Conservation (phyloP, 2,113 vertebrate genomes). For the Halichoeres trimaculatus region DNA sequence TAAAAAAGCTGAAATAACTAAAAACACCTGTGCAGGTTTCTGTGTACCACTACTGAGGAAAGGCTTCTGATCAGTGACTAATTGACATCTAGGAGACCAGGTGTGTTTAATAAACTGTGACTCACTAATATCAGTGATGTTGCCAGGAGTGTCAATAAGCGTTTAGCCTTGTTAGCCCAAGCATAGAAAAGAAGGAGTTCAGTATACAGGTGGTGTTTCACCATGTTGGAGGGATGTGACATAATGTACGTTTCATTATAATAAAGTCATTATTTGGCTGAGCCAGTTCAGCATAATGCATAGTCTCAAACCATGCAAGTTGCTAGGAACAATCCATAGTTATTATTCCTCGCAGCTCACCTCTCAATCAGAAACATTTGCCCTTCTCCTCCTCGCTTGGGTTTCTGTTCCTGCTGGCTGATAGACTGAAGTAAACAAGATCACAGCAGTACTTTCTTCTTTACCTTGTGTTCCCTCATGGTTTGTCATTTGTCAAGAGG, state of each 20-base stretch:
- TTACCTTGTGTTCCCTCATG: slow-evolving; percentile 1
- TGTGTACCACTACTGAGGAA: neutral
- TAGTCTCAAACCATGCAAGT: neutral
- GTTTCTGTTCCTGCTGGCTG: neutral
- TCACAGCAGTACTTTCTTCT: neutral
- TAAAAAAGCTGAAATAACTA: neutral
- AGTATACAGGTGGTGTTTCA: too few relatives aligned
- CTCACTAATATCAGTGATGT: neutral
- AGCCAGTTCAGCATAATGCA: neutral
- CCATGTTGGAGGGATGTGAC: too few relatives aligned
- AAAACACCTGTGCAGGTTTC: slow-evolving; percentile 14
- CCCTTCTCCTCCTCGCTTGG: neutral
- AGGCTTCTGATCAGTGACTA: neutral
- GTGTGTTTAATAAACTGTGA: neutral
- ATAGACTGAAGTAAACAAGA: neutral
- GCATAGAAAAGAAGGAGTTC: too few relatives aligned
- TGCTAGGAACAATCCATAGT: too few relatives aligned
- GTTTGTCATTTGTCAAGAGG: slow-evolving; percentile 14
- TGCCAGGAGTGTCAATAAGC: neutral
- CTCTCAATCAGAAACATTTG: slow-evolving; percentile 17
- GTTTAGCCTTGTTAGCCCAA: too few relatives aligned
- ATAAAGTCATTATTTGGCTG: neutral
- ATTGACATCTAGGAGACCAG: neutral
- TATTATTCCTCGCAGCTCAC: too few relatives aligned
- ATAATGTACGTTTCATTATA: too few relatives aligned